Percentiles rank a stretch among this genome's conserved stretches.
Conservation (phyloP, 2,797 vertebrate species). For the Lepidocolaptes lacrymiger region DNA sequence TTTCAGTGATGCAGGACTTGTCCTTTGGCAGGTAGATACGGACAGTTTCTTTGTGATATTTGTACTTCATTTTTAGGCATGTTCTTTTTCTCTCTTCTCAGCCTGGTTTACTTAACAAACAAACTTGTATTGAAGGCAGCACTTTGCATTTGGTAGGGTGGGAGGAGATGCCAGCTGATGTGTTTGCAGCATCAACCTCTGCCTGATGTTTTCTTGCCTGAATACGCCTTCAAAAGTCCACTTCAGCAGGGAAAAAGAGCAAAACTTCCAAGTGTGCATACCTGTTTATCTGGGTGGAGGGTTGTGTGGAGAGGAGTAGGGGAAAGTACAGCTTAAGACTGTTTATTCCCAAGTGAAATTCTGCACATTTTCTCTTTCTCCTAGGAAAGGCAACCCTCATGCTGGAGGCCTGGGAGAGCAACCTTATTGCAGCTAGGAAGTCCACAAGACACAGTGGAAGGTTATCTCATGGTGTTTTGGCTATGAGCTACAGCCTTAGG, state of each 20-base stretch:
- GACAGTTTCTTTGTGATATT: neutral
- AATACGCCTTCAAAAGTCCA: neutral
- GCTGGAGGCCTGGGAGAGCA: neutral
- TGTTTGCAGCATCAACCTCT: neutral
- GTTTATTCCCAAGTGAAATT: neutral
- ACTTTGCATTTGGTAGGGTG: too few relatives aligned
- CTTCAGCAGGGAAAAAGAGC: neutral
- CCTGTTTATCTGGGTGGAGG: neutral
- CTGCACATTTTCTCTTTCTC: neutral
- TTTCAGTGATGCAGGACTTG: neutral
- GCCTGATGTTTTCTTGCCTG: neutral
- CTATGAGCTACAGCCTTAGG: neutral
- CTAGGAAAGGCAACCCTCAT: neutral
- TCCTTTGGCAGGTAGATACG: neutral
- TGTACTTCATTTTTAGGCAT: neutral
- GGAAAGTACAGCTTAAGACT: neutral
- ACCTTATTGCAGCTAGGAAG: neutral
- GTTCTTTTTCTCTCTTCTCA: neutral
- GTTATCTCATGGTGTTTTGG: neutral
- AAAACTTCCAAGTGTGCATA: neutral
- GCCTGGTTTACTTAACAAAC: neutral
- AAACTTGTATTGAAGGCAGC: neutral
- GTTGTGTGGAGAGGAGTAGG: neutral
- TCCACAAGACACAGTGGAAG: neutral
- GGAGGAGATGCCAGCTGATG: accelerated